phyloP scores from a whole-genome alignment of 2,113 vertebrate genomes.

The Marmota monax region DNA sequence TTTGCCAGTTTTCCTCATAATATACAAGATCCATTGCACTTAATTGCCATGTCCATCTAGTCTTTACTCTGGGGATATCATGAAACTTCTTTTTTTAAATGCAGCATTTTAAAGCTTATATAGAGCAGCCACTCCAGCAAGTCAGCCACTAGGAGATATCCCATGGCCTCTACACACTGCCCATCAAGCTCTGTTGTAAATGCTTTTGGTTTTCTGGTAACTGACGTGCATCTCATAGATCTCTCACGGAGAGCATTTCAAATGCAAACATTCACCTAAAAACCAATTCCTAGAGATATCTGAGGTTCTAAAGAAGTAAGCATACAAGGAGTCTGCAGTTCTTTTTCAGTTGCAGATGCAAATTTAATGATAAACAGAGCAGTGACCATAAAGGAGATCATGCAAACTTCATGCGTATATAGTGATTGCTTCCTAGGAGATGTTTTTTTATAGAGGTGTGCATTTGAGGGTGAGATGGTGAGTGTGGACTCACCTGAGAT shows the following conservation, averaged over 20 bases:
- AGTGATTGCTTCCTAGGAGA: neutral
- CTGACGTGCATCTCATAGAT: slow-evolving; percentile 21
- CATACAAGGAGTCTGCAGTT: slow-evolving; percentile 51
- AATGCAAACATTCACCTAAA: slow-evolving; percentile 73
- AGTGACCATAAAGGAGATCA: slow-evolving; percentile 19
- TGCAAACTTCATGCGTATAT: slow-evolving; percentile 37
- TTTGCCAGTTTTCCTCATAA: neutral
- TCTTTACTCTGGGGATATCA: neutral
- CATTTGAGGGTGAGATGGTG: slow-evolving; percentile 27
- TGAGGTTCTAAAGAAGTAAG: slow-evolving; percentile 59
- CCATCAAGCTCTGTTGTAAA: neutral
- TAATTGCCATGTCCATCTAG: neutral
- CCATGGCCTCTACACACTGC: neutral
- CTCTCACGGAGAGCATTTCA: slow-evolving; percentile 70
- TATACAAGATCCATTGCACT: neutral
- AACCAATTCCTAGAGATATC: slow-evolving; percentile 59
- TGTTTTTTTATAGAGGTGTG: neutral
- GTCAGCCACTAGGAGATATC: neutral
- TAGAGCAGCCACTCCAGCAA: neutral
- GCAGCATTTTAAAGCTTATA: neutral
- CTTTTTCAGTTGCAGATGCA: slow-evolving; percentile 39
- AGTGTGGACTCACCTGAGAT: neutral
- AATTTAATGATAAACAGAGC: slow-evolving; percentile 56
- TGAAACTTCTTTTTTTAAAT: slow-evolving; percentile 32
- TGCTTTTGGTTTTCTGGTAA: slow-evolving; percentile 56